Evolutionary conservation across 2,113 vertebrate genomes (phyloP).

Genomic region (Catharus minimus): DNA sequence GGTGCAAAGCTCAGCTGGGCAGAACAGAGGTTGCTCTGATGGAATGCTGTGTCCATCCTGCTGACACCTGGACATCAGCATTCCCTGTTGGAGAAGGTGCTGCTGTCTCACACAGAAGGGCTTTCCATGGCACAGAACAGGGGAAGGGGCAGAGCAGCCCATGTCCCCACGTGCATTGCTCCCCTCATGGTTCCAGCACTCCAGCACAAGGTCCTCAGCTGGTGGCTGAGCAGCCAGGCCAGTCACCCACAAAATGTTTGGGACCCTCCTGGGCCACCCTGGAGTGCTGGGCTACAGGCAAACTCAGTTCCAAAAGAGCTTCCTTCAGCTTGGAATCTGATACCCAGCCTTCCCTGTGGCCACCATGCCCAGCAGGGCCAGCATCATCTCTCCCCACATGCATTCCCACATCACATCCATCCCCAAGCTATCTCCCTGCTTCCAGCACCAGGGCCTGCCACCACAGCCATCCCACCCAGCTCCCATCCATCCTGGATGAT

Average conservation of each 20-base stretch:
- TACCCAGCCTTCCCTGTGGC: background rate
- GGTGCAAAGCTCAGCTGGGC: background rate
- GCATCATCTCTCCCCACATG: background rate
- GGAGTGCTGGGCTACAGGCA: background rate
- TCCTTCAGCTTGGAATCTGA: background rate
- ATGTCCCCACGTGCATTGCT: background rate
- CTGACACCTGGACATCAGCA: background rate
- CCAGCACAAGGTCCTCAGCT: background rate
- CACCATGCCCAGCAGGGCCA: background rate
- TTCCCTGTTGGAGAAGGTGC: background rate
- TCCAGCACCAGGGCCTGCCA: background rate
- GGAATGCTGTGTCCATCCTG: background rate
- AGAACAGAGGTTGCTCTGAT: background rate
- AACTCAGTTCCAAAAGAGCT: background rate
- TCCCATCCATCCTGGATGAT: slow-evolving; percentile 53
- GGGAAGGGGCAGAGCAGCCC: background rate
- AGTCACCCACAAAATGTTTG: background rate
- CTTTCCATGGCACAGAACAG: background rate
- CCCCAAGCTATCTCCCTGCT: background rate
- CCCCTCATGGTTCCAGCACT: background rate
- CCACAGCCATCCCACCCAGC: background rate
- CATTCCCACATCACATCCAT: background rate
- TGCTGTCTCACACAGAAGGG: rapidly evolving
- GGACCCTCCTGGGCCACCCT: background rate
- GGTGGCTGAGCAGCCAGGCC: background rate